Evolutionary conservation across 2,113 vertebrate species (phyloP), one percentile per base, ranked within the genome.

Genomic region (Saccopteryx leptura): DNA sequence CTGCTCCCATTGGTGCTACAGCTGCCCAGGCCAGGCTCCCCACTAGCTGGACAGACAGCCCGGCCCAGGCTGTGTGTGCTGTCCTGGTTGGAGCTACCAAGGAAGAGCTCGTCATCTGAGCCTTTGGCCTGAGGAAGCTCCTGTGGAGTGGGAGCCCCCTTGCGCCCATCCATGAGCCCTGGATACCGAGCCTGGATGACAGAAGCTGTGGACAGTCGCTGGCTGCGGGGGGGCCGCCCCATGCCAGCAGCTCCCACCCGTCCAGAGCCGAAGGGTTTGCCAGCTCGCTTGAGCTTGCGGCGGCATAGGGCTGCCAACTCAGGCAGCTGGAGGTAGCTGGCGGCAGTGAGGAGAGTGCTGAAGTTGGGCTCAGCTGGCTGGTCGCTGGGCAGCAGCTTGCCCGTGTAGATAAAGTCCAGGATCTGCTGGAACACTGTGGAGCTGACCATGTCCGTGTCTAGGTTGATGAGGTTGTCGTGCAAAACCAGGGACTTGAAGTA

Each of bases 241-340:
- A 98, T 97, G 85, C 98, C 98, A 24, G 99, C 97, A 94, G 98
- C 98, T 39, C 98, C 97, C 0, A 98, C 99, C 98, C 99, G 99
- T 68, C 99, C 98, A 17, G 98, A 97, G 50, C 96, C 80, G 15
- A 99, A 99, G 93, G 99, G 98, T 97, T 99, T 99, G 94, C 99
- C 97, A 0, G 96, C 98, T 96, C 99, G 98, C 98, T 99, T 99
- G 61, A 99, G 99, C 98, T 99, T 99, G 98, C 99, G 99, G 97
- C 99, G 99, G 98, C 99, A 99, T 83, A 99, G 98, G 96, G 99
- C 99, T 93, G 99, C 99, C 96, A 99, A 99, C 98, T 99, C 99
- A 3, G 99, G 99, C 97, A 99, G 99, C 99, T 99, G 99, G 99
- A 99, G 99, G 99, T 99, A 99, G 99, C 99, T 99, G 97, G 99